Conservation (phyloP, 2,888 invertebrate species). For the Sarcophaga rosellei region DNA sequence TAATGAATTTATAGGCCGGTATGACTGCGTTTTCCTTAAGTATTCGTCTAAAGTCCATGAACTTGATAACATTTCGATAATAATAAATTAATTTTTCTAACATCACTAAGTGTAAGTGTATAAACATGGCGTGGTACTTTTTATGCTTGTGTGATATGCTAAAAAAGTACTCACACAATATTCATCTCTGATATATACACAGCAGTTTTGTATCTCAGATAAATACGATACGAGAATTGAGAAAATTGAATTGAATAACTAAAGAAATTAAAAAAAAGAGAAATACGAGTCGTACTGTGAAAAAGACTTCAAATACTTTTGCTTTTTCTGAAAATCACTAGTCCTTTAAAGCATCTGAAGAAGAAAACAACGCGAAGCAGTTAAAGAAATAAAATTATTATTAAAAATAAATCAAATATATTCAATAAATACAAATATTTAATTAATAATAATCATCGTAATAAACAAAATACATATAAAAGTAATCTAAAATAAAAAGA, state of each 20-base stretch:
- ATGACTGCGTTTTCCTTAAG: too few species aligned
- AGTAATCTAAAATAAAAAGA: slow-evolving; percentile 26
- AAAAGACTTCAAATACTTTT: slow-evolving; percentile 69
- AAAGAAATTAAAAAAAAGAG: slow-evolving; percentile 48
- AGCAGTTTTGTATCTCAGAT: slow-evolving; percentile 48
- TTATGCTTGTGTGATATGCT: background rate
- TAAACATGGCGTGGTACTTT: slow-evolving; percentile 9
- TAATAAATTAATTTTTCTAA: background rate
- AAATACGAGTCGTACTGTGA: slow-evolving; percentile 60
- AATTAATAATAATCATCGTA: too few species aligned
- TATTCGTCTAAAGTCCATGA: too few species aligned
- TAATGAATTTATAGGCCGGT: too few species aligned
- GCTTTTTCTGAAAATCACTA: slow-evolving; percentile 67
- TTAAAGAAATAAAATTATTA: slow-evolving; percentile 34
- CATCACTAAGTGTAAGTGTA: background rate
- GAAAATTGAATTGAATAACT: slow-evolving; percentile 32
- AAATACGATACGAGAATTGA: slow-evolving; percentile 44
- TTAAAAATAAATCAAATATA: slow-evolving; percentile 11
- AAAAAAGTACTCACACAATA: slow-evolving; percentile 12
- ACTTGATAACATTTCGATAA: too few species aligned
- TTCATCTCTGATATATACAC: slow-evolving; percentile 32
- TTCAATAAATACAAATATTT: too few species aligned
- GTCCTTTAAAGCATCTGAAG: slow-evolving; percentile 68
- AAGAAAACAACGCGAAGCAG: slow-evolving; percentile 65
- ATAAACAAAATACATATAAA: slow-evolving; percentile 37